phyloP scores from a whole-genome alignment of 2,888 invertebrate species.

The Lepeophtheirus nordmannii region DNA sequence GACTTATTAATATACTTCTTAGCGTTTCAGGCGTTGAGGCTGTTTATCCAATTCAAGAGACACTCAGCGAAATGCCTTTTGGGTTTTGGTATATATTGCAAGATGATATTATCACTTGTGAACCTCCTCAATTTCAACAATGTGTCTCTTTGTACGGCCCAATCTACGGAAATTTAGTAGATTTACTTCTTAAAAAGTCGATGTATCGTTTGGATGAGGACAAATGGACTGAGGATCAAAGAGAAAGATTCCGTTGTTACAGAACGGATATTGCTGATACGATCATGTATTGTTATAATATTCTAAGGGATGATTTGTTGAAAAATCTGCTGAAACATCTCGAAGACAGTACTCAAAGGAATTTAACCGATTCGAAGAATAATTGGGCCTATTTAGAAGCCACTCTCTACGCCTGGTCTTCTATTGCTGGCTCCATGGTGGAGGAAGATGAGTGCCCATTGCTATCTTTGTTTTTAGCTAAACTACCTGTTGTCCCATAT shows the following conservation, averaged over 20 bases:
- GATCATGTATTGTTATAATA: constrained; percentile 67
- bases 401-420: constrained; percentile 48
- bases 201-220: constrained; percentile 51
- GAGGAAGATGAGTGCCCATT: constrained; percentile 33
- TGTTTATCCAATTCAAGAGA: constrained; percentile 72
- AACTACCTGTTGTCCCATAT: constrained; percentile 48
- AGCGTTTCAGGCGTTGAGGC: constrained; percentile 7
- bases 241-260: constrained; percentile 69
- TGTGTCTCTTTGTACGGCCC: constrained; percentile 49
- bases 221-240: constrained; percentile 56
- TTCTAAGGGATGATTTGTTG: constrained; percentile 57
- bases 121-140: constrained; percentile 37
- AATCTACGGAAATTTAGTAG: constrained; percentile 59
- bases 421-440: constrained; percentile 35
- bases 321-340: constrained; percentile 51
- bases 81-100: constrained; percentile 70
- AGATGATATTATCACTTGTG: constrained; percentile 47
- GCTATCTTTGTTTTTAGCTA: constrained; percentile 45
- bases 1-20: constrained; percentile 54
- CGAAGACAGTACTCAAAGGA: constrained; percentile 40
- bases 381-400: constrained; percentile 46
- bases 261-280: constrained; percentile 71
- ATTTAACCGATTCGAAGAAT: constrained; percentile 33
- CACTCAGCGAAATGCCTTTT: constrained; percentile 65
- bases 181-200: constrained; percentile 60